phyloP scores from a whole-genome alignment of 2,797 vertebrate species.

The Channa striata region DNA sequence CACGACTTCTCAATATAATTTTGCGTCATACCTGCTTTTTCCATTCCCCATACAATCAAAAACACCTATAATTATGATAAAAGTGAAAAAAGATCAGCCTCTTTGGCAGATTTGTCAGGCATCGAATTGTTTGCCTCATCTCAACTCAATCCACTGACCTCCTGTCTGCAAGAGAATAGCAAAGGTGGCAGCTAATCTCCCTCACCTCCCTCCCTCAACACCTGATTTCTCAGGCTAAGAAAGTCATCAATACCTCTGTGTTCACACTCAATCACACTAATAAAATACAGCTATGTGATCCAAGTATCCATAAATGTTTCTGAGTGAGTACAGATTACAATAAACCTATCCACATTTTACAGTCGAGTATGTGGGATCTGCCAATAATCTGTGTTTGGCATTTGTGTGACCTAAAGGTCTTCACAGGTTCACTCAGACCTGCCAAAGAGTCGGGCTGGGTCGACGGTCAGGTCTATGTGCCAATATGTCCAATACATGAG shows the following conservation, averaged over 20 bases:
- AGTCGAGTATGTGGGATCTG: neutral
- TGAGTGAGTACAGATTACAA: neutral
- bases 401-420: too few relatives aligned
- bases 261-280: conserved; percentile 38
- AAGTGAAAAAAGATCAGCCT: conserved; percentile 40
- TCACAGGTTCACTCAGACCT: too few relatives aligned
- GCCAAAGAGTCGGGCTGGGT: too few relatives aligned
- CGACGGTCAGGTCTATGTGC: too few relatives aligned
- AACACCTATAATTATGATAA: conserved; percentile 47
- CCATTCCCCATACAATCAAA: conserved; percentile 8
- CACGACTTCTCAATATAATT: conserved; percentile 26
- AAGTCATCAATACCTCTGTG: conserved; percentile 55
- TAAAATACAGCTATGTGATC: conserved; percentile 43
- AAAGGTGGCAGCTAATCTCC: conserved; percentile 47
- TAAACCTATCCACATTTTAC: neutral
- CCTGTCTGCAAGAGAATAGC: conserved; percentile 43
- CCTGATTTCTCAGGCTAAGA: conserved; percentile 38
- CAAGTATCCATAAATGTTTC: neutral
- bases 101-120: conserved; percentile 45
- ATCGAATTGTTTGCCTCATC: conserved; percentile 66
- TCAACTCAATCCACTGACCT: conserved; percentile 66
- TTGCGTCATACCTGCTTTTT: conserved; percentile 5
- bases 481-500: too few relatives aligned
- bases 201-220: conserved; percentile 39
- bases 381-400: too few relatives aligned